Evolutionary conservation across 2,888 invertebrate species (phyloP).

Genomic region (Agrenia bidenticulata): DNA sequence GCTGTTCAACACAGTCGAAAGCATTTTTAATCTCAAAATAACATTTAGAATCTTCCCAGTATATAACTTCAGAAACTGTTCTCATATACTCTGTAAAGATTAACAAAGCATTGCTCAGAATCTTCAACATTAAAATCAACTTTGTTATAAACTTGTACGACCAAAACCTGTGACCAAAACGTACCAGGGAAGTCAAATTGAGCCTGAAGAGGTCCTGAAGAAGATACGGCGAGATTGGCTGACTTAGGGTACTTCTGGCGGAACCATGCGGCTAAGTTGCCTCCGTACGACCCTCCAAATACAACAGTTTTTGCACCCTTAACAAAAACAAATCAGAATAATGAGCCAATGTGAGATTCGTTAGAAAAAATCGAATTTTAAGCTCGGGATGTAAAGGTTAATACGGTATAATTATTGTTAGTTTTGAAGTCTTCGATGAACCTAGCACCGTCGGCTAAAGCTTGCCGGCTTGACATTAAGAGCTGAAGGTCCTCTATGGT

Average conservation of each 20-base stretch:
- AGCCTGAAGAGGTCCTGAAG: conserved; percentile 59
- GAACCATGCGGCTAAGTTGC: conserved; percentile 57
- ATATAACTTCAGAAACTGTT: conserved; percentile 30
- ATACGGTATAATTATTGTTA: conserved; percentile 28
- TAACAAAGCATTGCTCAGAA: no score
- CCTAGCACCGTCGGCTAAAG: conserved; percentile 59
- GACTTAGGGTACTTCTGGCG: conserved; percentile 59
- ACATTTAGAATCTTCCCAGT: conserved; percentile 17
- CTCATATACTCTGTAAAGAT: conserved; percentile 26
- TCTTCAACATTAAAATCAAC: no score
- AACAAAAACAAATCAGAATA: conserved; percentile 1
- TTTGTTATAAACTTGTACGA: no score
- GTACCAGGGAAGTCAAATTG: conserved; percentile 58
- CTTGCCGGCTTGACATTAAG: conserved; percentile 59
- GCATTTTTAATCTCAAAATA: conserved; percentile 23
- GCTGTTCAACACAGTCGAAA: conserved; percentile 28
- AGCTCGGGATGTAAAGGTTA: not conserved
- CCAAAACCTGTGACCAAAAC: no score
- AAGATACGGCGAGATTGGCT: conserved; percentile 58
- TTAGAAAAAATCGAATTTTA: no score
- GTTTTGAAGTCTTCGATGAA: conserved; percentile 56
- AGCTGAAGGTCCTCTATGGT: conserved; percentile 46
- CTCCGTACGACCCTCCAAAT: conserved; percentile 61
- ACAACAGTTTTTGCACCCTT: conserved; percentile 57
- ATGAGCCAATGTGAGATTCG: no score